Conservation (phyloP, 2,797 vertebrate genomes). For the Danio albolineatus region DNA sequence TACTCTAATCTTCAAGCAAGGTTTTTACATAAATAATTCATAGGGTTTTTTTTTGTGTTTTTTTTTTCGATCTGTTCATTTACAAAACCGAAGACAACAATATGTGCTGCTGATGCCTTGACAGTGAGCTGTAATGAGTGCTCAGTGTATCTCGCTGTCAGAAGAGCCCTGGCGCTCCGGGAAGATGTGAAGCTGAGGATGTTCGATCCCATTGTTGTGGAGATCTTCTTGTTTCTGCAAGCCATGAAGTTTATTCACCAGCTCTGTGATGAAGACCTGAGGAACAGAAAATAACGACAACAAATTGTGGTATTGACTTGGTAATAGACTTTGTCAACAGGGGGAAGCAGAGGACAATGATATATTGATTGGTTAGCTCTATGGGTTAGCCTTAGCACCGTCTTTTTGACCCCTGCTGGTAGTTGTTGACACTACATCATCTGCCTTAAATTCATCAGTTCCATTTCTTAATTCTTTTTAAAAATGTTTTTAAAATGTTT, state of each 20-base stretch:
- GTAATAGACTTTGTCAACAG: background rate
- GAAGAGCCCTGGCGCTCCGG: conserved; percentile 59
- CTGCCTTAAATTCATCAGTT: background rate
- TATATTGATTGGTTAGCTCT: background rate
- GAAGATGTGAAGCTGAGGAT: conserved; percentile 70
- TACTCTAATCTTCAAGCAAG: background rate
- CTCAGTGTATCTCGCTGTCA: conserved; percentile 60
- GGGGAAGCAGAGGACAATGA: conserved; percentile 9
- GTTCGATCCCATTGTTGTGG: conserved; percentile 73
- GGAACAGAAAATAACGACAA: background rate
- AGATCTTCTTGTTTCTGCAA: conserved; percentile 77
- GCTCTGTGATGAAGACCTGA: conserved; percentile 71
- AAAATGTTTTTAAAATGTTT: background rate
- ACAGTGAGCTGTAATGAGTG: background rate
- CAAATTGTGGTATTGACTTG: background rate
- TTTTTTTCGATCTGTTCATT: background rate
- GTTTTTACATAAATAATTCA: conserved; percentile 20
- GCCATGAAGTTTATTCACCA: conserved; percentile 72
- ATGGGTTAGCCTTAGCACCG: background rate
- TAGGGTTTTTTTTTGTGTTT: background rate
- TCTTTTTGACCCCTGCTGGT: background rate
- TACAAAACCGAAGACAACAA: background rate
- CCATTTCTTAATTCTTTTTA: background rate
- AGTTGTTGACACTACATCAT: background rate
- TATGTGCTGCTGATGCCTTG: background rate